Percentiles rank a stretch among this genome's conserved stretches.
Evolutionary conservation across 2,888 invertebrate species (phyloP).

Genomic region (Chelonus formosanus): DNA sequence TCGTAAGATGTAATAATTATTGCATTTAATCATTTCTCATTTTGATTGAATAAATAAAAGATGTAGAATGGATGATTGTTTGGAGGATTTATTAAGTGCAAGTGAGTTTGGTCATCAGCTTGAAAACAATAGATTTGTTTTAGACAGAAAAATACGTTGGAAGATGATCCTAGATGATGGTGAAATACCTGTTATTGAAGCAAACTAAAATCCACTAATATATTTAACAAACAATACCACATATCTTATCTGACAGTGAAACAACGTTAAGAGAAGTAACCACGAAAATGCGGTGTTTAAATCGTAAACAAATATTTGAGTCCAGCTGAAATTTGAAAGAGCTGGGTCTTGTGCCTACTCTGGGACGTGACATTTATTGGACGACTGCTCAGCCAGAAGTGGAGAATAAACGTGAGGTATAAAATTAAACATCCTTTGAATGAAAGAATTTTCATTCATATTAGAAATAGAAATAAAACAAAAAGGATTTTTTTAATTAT

Average conservation of each 20-base stretch:
- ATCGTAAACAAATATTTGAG: slow-evolving; percentile 59
- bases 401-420: slow-evolving; percentile 10
- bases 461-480: neutral
- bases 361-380: slow-evolving; percentile 34
- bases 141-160: neutral
- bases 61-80: too few species aligned
- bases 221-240: slow-evolving; percentile 56
- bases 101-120: too few species aligned
- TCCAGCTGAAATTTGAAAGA: slow-evolving; percentile 43
- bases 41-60: too few species aligned
- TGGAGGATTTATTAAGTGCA: too few species aligned
- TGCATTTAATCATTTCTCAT: too few species aligned
- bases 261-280: slow-evolving; percentile 37
- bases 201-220: slow-evolving; percentile 54
- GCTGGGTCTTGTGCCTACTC: slow-evolving; percentile 23
- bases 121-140: too few species aligned
- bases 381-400: slow-evolving; percentile 20
- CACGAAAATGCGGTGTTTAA: slow-evolving; percentile 54
- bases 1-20: neutral
- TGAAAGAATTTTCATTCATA: slow-evolving; percentile 11
- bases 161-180: too few species aligned
- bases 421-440: neutral
- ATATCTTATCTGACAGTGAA: slow-evolving; percentile 23
- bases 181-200: slow-evolving; percentile 54
- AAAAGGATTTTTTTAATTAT: too few species aligned